Percentiles rank a stretch among this genome's conserved stretches.
Conservation (phyloP, 1,140 invertebrate genomes). For the Panulirus ornatus region DNA sequence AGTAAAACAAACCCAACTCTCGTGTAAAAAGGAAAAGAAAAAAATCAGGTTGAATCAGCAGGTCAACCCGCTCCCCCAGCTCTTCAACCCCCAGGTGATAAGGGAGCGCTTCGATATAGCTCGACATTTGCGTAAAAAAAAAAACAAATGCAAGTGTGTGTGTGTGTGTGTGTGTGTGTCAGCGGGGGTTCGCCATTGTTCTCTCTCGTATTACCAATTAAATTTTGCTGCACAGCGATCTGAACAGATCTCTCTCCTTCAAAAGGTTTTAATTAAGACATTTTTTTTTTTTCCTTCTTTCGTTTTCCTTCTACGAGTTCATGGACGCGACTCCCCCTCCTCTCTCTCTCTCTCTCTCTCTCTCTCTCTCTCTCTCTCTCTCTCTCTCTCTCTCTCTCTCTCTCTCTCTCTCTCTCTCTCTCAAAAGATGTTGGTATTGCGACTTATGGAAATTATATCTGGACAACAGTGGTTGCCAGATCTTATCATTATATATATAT, state of each 20-base stretch:
- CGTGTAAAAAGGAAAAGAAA: background rate
- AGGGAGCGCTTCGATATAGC: too few relatives aligned
- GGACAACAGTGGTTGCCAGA: too few relatives aligned
- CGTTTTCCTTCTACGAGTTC: too few relatives aligned
- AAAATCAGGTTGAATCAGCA: background rate
- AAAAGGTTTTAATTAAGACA: too few relatives aligned
- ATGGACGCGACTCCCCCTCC: too few relatives aligned
- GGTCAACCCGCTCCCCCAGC: too few relatives aligned
- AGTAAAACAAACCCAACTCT: background rate
- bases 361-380: constrained; percentile 20
- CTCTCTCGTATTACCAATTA: background rate
- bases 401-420: constrained; percentile 18
- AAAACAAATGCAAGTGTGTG: background rate
- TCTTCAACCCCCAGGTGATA: too few relatives aligned
- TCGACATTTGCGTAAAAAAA: background rate
- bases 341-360: background rate
- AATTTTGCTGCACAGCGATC: too few relatives aligned
- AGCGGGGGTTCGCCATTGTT: background rate
- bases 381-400: constrained; percentile 31
- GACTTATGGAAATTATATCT: too few relatives aligned
- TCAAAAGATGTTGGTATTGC: background rate
- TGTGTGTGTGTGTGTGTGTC: constrained; percentile 25
- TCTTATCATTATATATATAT: too few relatives aligned
- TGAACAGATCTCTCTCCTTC: too few relatives aligned
- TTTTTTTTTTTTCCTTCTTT: too few relatives aligned